Percentiles rank a stretch among this genome's conserved stretches.
These are phyloP conservation scores for Acropora yongei DNA, from an alignment of 64 coral and sea anemone species.

Conservation along the genomic window DNA sequence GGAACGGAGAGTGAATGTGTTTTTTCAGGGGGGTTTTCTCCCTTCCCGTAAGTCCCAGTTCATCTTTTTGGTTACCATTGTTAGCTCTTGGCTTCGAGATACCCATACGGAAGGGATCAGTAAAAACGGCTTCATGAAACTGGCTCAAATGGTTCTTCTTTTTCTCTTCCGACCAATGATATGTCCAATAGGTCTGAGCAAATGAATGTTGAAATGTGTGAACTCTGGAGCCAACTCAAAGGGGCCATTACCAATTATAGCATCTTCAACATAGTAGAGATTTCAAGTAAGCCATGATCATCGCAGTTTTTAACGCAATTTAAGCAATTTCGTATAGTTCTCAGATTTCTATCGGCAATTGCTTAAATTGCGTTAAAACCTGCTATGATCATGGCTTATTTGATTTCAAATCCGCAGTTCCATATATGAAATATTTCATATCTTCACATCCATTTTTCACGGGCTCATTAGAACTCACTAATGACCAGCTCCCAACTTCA, in stretches of 20 bases:
- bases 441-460: too few relatives aligned
- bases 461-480: too few relatives aligned
- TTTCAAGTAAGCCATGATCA: too few relatives aligned
- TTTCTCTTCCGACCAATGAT: neutral
- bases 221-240: neutral
- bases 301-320: too few relatives aligned
- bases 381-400: too few relatives aligned
- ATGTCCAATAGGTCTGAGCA: slow-evolving; percentile 1
- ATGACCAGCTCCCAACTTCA: too few relatives aligned
- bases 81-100: neutral
- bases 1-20: slow-evolving; percentile 5
- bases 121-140: neutral
- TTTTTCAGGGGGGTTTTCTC: neutral
- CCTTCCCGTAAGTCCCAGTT: neutral
- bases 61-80: neutral
- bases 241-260: slow-evolving; percentile 31
- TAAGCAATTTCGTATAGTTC: too few relatives aligned
- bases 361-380: too few relatives aligned
- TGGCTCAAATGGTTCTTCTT: neutral
- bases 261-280: slow-evolving; percentile 2
- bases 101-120: neutral
- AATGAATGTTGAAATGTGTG: neutral
- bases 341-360: too few relatives aligned
- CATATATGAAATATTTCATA: too few relatives aligned
- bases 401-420: too few relatives aligned